phyloP scores from a whole-genome alignment of 2,888 invertebrate genomes.

The Muschampia plurimacula region DNA sequence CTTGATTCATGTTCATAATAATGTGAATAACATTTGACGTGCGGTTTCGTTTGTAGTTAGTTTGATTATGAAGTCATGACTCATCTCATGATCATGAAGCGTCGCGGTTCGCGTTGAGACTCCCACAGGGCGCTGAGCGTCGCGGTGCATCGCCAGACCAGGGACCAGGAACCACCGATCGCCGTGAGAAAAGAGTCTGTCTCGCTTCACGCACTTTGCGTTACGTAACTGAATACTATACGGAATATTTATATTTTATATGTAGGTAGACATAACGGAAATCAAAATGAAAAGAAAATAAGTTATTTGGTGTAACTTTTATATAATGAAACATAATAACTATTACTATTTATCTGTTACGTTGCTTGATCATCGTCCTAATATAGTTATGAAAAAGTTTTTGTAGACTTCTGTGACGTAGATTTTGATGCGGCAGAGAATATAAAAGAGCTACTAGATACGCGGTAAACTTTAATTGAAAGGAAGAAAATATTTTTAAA shows the following conservation, averaged over 20 bases:
- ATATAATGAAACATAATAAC: neutral
- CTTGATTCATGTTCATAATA: neutral
- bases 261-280: neutral
- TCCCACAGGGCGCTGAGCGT: slow-evolving; percentile 60
- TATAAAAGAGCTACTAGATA: no score
- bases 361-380: neutral
- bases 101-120: slow-evolving; percentile 41
- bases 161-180: slow-evolving; percentile 64
- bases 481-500: no score
- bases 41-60: neutral
- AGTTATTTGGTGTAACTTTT: neutral
- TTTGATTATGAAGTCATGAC: neutral
- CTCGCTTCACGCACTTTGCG: slow-evolving; percentile 67
- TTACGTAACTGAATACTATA: slow-evolving; percentile 35
- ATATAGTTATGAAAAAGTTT: neutral
- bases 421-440: no score
- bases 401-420: no score
- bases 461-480: no score
- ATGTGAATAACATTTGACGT: neutral
- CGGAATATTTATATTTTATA: slow-evolving; percentile 14
- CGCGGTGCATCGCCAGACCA: slow-evolving; percentile 50
- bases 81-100: neutral
- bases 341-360: neutral
- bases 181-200: slow-evolving; percentile 78
- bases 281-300: neutral